Percentiles rank a stretch among this genome's conserved stretches.
phyloP scores from a whole-genome alignment of 2,888 invertebrate species.

The Sesia bembeciformis region DNA sequence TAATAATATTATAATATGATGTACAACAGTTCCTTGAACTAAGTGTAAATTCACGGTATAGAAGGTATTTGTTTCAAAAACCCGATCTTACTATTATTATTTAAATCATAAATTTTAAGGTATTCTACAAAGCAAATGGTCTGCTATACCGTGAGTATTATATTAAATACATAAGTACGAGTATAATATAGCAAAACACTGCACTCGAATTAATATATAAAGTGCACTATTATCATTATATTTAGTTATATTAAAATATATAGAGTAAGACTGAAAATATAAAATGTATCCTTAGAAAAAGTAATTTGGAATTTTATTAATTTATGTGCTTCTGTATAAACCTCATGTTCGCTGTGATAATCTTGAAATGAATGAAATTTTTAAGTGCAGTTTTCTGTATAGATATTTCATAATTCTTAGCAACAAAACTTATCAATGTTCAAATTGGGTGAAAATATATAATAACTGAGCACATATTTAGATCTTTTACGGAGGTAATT shows the following conservation, averaged over 20 bases:
- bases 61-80: constrained; percentile 16
- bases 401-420: not conserved
- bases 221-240: constrained; percentile 58
- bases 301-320: constrained; percentile 15
- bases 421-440: not conserved
- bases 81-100: not conserved
- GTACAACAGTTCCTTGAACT: constrained; percentile 57
- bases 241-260: constrained; percentile 35
- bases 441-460: not conserved
- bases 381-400: not conserved
- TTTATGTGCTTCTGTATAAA: constrained; percentile 43
- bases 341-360: constrained; percentile 59
- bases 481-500: too few relatives aligned
- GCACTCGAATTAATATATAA: constrained; percentile 54
- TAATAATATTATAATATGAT: constrained; percentile 32
- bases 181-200: constrained; percentile 24
- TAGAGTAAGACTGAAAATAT: constrained; percentile 65
- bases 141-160: constrained; percentile 36
- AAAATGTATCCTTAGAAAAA: constrained; percentile 34
- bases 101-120: not conserved
- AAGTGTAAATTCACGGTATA: constrained; percentile 28
- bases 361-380: not conserved
- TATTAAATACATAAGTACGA: not conserved
- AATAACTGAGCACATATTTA: not conserved
- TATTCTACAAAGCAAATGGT: constrained; percentile 5